phyloP scores from a whole-genome alignment of 1,140 invertebrate genomes.

The Eupristina koningsbergeri region DNA sequence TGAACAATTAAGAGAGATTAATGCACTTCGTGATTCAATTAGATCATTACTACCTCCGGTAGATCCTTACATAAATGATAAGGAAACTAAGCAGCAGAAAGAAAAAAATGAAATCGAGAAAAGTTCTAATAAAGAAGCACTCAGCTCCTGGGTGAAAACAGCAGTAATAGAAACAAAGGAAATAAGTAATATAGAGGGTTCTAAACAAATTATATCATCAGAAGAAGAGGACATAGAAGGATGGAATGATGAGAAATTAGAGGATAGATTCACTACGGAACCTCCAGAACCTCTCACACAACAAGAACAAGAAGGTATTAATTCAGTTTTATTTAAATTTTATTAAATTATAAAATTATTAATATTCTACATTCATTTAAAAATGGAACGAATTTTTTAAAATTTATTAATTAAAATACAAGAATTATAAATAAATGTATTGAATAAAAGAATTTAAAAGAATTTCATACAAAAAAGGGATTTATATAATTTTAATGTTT shows the following conservation, averaged over 20 bases:
- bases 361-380: too few species aligned
- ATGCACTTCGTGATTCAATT: conserved; percentile 61
- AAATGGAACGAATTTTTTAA: too few species aligned
- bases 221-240: conserved; percentile 48
- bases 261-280: conserved; percentile 71
- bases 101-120: conserved; percentile 52
- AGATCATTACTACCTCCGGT: conserved; percentile 59
- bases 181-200: conserved; percentile 16
- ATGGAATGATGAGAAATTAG: conserved; percentile 59
- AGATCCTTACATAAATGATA: conserved; percentile 58
- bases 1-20: conserved; percentile 62
- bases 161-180: conserved; percentile 52
- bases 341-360: too few species aligned
- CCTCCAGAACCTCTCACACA: conserved; percentile 73
- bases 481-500: conserved; percentile 13
- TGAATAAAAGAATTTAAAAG: background rate
- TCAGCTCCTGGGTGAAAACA: conserved; percentile 58
- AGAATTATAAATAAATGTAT: too few species aligned
- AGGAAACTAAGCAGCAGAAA: conserved; percentile 55
- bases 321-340: background rate
- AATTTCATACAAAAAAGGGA: background rate
- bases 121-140: conserved; percentile 46
- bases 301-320: conserved; percentile 77
- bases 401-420: too few species aligned
- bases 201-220: conserved; percentile 36